Evolutionary conservation across 2,888 invertebrate genomes (phyloP).

Genomic region (Leucoma salicis): DNA sequence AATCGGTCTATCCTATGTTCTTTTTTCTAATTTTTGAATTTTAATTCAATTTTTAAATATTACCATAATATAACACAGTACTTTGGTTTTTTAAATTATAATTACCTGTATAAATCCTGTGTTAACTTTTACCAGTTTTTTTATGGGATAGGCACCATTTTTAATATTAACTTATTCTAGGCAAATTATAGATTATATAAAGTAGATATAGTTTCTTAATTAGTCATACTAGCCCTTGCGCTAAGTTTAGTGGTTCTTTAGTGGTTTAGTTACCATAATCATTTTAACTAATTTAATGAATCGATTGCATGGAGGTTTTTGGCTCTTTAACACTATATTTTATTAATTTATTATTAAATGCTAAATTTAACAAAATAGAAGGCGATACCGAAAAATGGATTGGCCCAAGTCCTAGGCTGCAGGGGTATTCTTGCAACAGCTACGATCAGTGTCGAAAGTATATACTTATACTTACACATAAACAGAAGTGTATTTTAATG

Average conservation of each 20-base stretch:
- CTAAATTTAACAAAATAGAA: too few species aligned
- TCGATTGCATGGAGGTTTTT: conserved; percentile 37
- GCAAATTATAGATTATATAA: neutral
- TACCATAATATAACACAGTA: too few species aligned
- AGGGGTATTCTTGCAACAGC: too few species aligned
- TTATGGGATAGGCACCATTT: neutral
- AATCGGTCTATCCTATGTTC: conserved; percentile 11
- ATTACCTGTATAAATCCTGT: conserved; percentile 10
- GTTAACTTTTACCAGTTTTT: conserved; percentile 13
- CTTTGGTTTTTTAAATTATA: too few species aligned
- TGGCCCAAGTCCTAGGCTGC: too few species aligned
- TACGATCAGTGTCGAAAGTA: too few species aligned
- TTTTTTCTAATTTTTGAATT: neutral
- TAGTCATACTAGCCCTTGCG: too few species aligned
- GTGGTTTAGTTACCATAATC: neutral
- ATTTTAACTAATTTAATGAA: conserved; percentile 40
- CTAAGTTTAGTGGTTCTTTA: neutral
- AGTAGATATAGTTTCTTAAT: neutral
- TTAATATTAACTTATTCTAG: conserved; percentile 1
- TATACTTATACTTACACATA: too few species aligned
- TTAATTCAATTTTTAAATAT: too few species aligned
- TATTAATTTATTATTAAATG: too few species aligned
- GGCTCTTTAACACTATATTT: conserved; percentile 25
- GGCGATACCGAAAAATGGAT: too few species aligned
- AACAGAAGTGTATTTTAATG: too few species aligned